Evolutionary conservation across 2,113 vertebrate species (phyloP).

Genomic region (Tenrec ecaudatus): DNA sequence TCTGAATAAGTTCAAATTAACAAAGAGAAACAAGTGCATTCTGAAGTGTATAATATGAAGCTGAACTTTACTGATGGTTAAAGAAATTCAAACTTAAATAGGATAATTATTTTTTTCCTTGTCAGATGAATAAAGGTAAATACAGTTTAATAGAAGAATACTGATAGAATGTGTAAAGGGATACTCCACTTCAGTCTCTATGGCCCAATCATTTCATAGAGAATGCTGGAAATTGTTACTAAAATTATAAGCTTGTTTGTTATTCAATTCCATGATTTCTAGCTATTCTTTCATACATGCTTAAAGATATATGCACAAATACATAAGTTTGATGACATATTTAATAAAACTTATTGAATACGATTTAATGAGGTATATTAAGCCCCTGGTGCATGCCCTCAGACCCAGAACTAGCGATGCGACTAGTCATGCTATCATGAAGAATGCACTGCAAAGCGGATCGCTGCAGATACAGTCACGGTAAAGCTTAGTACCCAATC

Average conservation of each 20-base stretch:
- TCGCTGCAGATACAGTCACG: too few species aligned
- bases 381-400: too few species aligned
- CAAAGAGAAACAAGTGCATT: not conserved
- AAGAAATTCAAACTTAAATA: not conserved
- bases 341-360: too few species aligned
- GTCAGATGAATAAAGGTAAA: not conserved
- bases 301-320: conserved; percentile 29
- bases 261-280: not conserved
- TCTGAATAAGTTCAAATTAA: not conserved
- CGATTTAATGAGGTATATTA: too few species aligned
- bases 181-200: not conserved
- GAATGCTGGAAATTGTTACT: not conserved
- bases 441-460: too few species aligned
- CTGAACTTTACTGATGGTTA: not conserved
- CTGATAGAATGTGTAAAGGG: not conserved
- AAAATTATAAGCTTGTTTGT: conserved; percentile 35
- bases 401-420: too few species aligned
- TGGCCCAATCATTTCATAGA: not conserved
- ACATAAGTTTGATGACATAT: too few species aligned
- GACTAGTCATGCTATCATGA: too few species aligned
- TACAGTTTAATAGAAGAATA: not conserved
- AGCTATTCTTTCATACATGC: not conserved
- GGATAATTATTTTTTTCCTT: conserved; percentile 6
- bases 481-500: too few species aligned
- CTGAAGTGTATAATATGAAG: not conserved